Percentiles rank a stretch among this genome's conserved stretches.
phyloP scores from a whole-genome alignment of 2,888 invertebrate species.

The Cosmorhoe ocellata region DNA sequence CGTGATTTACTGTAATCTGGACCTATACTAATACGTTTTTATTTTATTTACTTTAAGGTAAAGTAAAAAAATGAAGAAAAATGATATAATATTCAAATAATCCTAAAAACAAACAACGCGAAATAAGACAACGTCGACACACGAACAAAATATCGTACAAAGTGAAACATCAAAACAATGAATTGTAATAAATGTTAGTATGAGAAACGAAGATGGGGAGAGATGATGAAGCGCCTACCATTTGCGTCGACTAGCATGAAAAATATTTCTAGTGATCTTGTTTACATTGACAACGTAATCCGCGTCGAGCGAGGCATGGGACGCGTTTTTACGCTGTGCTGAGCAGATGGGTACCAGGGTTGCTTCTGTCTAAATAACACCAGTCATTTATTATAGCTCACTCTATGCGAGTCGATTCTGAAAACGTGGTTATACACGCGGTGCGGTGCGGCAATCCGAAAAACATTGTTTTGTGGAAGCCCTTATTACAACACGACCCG shows the following conservation, averaged over 20 bases:
- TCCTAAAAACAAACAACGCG: too few species aligned
- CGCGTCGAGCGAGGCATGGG: conserved; percentile 35
- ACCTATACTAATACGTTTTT: too few species aligned
- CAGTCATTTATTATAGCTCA: conserved; percentile 23
- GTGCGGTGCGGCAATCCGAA: background rate
- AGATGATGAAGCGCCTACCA: conserved; percentile 65
- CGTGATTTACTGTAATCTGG: too few species aligned
- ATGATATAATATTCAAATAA: too few species aligned
- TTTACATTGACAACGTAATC: conserved; percentile 73
- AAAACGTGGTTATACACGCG: background rate
- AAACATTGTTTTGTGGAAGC: too few species aligned
- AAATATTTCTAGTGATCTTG: conserved; percentile 71
- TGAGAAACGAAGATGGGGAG: conserved; percentile 61
- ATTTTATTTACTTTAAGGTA: too few species aligned
- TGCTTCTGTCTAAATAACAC: conserved; percentile 38
- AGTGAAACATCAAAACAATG: conserved; percentile 61
- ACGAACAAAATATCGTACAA: conserved; percentile 26
- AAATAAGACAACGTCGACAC: conserved; percentile 7
- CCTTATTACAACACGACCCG: too few species aligned
- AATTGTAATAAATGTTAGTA: conserved; percentile 67
- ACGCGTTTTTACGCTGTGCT: conserved; percentile 55
- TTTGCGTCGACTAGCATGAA: conserved; percentile 63
- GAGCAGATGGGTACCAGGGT: conserved; percentile 51
- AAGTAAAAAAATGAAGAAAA: too few species aligned
- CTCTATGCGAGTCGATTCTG: conserved; percentile 2